Evolutionary conservation across 2,888 invertebrate genomes (phyloP), one percentile per base, ranked within the genome.

Genomic region (Carabus problematicus): DNA sequence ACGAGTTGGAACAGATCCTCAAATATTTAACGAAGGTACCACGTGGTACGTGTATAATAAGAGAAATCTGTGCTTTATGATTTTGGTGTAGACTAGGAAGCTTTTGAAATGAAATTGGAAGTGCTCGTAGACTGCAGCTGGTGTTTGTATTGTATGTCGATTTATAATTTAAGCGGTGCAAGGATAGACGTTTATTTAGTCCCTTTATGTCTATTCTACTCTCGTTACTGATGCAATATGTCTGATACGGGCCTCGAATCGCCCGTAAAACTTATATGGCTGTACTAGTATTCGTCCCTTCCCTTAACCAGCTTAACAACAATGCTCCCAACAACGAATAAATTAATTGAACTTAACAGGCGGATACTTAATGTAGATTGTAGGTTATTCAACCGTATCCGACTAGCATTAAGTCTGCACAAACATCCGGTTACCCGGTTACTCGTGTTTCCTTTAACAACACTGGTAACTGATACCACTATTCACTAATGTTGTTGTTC

Each of bases 301-400:
- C 29, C 29, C 29, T 6, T 6, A 29, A 3, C 29, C 29, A 29
- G 29, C 2, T 2, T 29, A 29, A 3, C 29, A 29, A 29, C 29
- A 29, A 29, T 29, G 6, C 29, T 29, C 6, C 29, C 29, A 29
- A 29, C 6, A 29, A 6, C 2, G 52, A 6, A 52, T 39, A 40
- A 56, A 56, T 56, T 56, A 56, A 39, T 56, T 56, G 56, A 56
- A 56, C 29, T 29, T 29, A 3, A 29, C 45, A 3, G 45, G 3
- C 14, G 45, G 56, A 56, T 56, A 56, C 40, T 56, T 56, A 56
- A 39, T 56, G 11, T 56, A 55, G 8, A 18, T 19, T 56, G 11
- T 56, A 29, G 29, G 29, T 29, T 29, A 29, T 29, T 29, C 29
- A 29, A 29, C 29, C 29, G 29, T 29, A 29, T 29, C 29, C 29